These are phyloP conservation scores for Catharus minimus DNA, from an alignment of 2,113 vertebrate genomes.

Conservation along the genomic window DNA sequence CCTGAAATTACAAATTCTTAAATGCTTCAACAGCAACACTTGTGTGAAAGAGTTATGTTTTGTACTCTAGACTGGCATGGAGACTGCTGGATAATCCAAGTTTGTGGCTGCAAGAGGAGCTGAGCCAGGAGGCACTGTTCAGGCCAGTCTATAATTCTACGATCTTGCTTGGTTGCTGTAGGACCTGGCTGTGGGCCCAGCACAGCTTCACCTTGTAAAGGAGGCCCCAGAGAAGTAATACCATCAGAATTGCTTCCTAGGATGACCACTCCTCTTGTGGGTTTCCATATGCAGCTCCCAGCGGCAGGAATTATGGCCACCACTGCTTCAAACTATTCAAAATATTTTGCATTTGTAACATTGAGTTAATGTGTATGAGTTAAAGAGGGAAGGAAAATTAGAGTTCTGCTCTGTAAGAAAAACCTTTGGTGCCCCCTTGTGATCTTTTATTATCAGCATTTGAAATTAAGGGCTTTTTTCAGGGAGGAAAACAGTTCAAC, in stretches of 20 bases:
- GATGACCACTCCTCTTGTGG: neutral
- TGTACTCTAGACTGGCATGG: neutral
- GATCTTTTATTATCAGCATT: neutral
- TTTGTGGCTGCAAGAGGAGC: neutral
- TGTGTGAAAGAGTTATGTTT: neutral
- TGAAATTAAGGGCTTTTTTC: neutral
- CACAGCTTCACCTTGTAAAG: neutral
- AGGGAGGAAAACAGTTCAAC: neutral
- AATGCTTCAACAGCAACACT: neutral
- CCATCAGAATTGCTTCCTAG: neutral
- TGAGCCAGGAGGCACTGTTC: neutral
- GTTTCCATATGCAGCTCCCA: neutral
- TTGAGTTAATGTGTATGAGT: neutral
- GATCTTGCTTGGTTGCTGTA: neutral
- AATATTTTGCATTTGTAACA: neutral
- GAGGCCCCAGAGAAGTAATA: neutral
- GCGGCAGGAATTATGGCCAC: neutral
- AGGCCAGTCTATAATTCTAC: neutral
- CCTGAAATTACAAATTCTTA: neutral
- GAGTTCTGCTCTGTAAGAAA: neutral
- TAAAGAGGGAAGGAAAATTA: neutral
- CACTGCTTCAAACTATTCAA: neutral
- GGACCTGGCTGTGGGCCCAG: neutral
- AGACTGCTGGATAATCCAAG: neutral
- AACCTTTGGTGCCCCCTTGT: constrained; percentile 64